phyloP scores from a whole-genome alignment of 2,113 vertebrate species.

The Tylochromis polylepis region DNA sequence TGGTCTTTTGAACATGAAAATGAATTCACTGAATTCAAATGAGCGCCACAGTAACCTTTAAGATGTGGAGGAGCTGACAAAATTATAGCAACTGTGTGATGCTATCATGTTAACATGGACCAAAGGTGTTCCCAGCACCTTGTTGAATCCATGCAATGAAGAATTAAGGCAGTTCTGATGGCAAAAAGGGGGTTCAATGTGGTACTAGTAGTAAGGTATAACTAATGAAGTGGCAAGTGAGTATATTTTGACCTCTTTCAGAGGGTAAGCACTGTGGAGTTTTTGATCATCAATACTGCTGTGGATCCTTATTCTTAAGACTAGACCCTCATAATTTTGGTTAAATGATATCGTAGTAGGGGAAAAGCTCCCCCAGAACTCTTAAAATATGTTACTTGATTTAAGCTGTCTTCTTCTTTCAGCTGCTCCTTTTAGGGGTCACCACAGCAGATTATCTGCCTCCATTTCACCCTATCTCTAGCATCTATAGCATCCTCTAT shows the following conservation, averaged over 20 bases:
- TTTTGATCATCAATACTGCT: not conserved
- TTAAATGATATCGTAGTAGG: not conserved
- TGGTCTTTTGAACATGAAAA: too few species aligned
- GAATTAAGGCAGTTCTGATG: not conserved
- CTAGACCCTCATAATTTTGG: too few species aligned
- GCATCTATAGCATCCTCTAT: not conserved
- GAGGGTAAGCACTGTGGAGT: not conserved
- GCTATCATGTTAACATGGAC: not conserved
- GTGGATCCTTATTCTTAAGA: not conserved
- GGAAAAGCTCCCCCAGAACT: too few species aligned
- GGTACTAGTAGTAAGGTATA: not conserved
- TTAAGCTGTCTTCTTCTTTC: not conserved
- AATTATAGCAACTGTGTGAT: not conserved
- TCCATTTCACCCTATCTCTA: not conserved
- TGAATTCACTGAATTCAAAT: too few species aligned
- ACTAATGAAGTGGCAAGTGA: not conserved
- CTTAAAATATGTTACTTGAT: too few species aligned
- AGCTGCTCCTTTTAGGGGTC: not conserved
- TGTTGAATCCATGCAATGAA: not conserved
- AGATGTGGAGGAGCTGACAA: too few species aligned
- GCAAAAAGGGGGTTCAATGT: not conserved
- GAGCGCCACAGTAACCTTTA: too few species aligned
- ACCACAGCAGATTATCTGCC: not conserved
- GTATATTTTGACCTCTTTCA: too few species aligned
- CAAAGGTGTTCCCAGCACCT: not conserved